These are phyloP conservation scores for Thereva unica DNA, from an alignment of 2,888 invertebrate genomes.

Conservation along the genomic window DNA sequence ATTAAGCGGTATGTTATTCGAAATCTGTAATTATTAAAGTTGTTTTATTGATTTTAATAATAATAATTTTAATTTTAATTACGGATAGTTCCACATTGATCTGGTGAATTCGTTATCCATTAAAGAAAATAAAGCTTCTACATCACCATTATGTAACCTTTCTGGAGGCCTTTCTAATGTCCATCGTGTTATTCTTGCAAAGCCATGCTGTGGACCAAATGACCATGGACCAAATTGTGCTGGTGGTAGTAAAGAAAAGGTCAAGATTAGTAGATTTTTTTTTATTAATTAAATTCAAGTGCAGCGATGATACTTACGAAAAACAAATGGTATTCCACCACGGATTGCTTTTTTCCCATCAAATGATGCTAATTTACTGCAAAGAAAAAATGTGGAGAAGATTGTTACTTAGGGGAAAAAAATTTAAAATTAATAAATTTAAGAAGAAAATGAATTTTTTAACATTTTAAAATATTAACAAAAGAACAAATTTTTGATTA, in stretches of 20 bases:
- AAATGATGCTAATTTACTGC: constrained; percentile 91
- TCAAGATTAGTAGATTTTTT: neutral
- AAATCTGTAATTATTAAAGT: constrained; percentile 65
- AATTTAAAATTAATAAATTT: neutral
- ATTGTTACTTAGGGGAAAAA: neutral
- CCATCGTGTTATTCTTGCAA: constrained; percentile 92
- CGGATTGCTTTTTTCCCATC: constrained; percentile 95
- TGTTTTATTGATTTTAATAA: constrained; percentile 2
- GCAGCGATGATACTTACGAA: constrained; percentile 75
- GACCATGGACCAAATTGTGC: constrained; percentile 96
- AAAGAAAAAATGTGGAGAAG: constrained; percentile 50
- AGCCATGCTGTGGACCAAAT: constrained; percentile 94
- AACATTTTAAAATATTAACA: neutral
- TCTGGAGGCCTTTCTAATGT: constrained; percentile 87
- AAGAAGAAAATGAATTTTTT: neutral
- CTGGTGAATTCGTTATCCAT: constrained; percentile 92
- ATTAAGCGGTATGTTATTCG: constrained; percentile 90
- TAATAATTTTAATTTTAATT: constrained; percentile 54
- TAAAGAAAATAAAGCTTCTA: constrained; percentile 88
- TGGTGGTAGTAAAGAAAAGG: constrained; percentile 52
- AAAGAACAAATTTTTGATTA: neutral
- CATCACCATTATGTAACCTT: constrained; percentile 85
- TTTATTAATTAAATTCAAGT: neutral
- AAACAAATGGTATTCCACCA: constrained; percentile 95
- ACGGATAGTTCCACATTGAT: constrained; percentile 93